Base-by-base conservation (phyloP, 2,797 vertebrate genomes). In the Pelochelys cantorii region DNA sequence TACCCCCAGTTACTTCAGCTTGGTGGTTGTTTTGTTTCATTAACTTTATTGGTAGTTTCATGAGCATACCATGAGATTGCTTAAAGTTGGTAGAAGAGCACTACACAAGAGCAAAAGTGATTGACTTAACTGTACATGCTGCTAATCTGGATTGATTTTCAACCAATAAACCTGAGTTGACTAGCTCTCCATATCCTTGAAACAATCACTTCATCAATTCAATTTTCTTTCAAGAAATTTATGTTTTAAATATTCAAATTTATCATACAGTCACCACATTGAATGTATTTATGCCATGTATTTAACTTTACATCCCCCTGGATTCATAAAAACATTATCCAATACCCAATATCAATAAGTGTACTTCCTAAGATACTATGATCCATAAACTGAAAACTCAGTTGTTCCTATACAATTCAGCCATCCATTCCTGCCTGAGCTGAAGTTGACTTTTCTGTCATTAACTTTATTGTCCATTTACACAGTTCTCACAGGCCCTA, bases 401-500 rank as follows among this genome's bases (percentile, higher is more conserved):
- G 48, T 74, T 81, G 18, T 78, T 94, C 81, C 68, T 87, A 60
- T 81, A 57, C 14, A 71, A 68, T 42, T 90, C 74, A 85, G 78
- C 86, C 92, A 31, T 18, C n/a, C 57, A 55, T 85, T 84, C 27
- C 37, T 88, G 81, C 71, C 55, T 83, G 59, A 85, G 52, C 1
- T 25, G 55, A 92, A 93, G 74, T 85, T 27, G 65, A 9, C 31
- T 93, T 96, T 91, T 92, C 88, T 74, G 85, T 85, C 34, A 48
- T 23, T 78, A 80, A 71, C 52, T 57, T 52, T 77, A 42, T 34
- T 81, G 62, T 55, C 79, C 87, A 78, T 85, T 94, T 71, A 83
- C 18, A 90, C 82, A 56, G 23, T 56, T 79, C 53, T 60, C 88
- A 60, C 59, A 89, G 20, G 71, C 29, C 34, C 86, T 91, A 54